A percentile compares a stretch with the other conserved stretches of the same genome.
Evolutionary conservation across 2,113 vertebrate species (phyloP).

Genomic region (Polypterus bichir): DNA sequence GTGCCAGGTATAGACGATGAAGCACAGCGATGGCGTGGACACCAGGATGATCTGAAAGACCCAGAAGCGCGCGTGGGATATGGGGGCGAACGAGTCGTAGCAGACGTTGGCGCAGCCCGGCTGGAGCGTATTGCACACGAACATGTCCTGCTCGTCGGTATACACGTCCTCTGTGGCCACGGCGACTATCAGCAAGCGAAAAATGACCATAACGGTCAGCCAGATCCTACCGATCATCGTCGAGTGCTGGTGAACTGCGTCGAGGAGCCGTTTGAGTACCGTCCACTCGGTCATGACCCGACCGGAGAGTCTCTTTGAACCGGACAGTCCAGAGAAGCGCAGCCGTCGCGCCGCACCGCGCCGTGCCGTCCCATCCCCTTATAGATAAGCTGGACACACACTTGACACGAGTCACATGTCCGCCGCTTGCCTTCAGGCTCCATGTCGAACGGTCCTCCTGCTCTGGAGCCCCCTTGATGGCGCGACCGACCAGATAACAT

Average conservation of each 20-base stretch:
- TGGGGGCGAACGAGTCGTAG: constrained; percentile 54
- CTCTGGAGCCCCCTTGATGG: constrained; percentile 41
- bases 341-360: constrained; percentile 18
- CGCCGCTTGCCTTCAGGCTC: constrained; percentile 31
- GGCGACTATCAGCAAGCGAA: constrained; percentile 49
- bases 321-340: constrained; percentile 10
- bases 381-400: constrained; percentile 39
- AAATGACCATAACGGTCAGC: constrained; percentile 63
- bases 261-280: constrained; percentile 54
- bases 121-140: constrained; percentile 55
- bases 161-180: constrained; percentile 58
- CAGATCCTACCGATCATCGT: constrained; percentile 58
- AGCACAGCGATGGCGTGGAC: constrained; percentile 53
- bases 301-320: constrained; percentile 26
- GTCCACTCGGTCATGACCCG: constrained; percentile 61
- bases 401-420: constrained; percentile 47
- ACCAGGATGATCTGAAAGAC: constrained; percentile 59
- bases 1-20: constrained; percentile 61
- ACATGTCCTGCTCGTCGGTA: constrained; percentile 55
- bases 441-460: constrained; percentile 39
- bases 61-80: constrained; percentile 60
- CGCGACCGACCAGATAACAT: constrained; percentile 26
- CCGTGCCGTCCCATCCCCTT: constrained; percentile 30
- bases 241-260: constrained; percentile 61
- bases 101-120: constrained; percentile 55